These are phyloP conservation scores for Fissipunctia ypsillon DNA, from an alignment of 2,888 invertebrate species.

Conservation along the genomic window DNA sequence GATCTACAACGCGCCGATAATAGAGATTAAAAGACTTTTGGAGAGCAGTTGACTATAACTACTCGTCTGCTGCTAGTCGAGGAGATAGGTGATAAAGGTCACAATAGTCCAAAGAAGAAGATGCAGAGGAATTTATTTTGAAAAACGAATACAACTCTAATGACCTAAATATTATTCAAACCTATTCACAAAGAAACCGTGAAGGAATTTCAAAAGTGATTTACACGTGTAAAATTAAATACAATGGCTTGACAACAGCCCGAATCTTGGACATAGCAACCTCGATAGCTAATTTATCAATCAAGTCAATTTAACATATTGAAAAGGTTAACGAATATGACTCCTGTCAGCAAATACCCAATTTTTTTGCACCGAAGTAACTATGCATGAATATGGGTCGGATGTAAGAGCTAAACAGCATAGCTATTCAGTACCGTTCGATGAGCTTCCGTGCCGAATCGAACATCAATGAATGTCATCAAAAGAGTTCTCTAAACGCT, in stretches of 20 bases:
- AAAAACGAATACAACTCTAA: no score
- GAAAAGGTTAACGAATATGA: slow-evolving; percentile 49
- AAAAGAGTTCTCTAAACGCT: no score
- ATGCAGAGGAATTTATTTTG: no score
- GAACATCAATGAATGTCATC: no score
- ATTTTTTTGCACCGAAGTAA: slow-evolving; percentile 19
- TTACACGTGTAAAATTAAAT: slow-evolving; percentile 10
- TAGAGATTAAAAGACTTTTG: not conserved
- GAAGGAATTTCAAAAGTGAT: slow-evolving; percentile 14
- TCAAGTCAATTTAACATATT: slow-evolving; percentile 46
- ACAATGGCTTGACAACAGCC: slow-evolving; percentile 27
- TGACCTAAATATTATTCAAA: not conserved
- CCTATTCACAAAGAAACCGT: not conserved
- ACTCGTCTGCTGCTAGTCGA: no score
- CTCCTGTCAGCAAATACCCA: slow-evolving; percentile 7
- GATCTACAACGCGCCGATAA: not conserved
- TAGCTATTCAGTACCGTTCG: no score
- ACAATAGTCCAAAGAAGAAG: no score
- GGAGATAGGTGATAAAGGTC: no score
- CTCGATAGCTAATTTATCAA: slow-evolving; percentile 48
- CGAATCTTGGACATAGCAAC: slow-evolving; percentile 13
- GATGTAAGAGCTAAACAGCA: not conserved
- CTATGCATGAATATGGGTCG: slow-evolving; percentile 6
- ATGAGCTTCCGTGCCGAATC: no score
- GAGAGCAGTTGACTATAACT: no score